phyloP scores from a whole-genome alignment of 1,140 invertebrate genomes.

The Carposina sasakii region DNA sequence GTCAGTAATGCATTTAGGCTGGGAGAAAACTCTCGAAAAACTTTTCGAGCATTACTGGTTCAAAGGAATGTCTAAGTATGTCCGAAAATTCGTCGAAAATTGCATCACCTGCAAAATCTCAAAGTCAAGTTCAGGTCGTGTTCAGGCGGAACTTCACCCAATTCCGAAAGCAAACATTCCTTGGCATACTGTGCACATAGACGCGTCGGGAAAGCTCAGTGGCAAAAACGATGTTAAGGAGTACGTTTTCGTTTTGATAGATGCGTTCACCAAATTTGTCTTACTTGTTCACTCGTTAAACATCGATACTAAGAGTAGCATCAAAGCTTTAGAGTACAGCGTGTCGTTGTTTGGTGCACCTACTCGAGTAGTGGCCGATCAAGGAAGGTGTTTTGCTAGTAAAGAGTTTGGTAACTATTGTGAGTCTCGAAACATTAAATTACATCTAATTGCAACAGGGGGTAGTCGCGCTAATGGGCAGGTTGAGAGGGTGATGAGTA shows the following conservation, averaged over 20 bases:
- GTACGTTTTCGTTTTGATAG: conserved; percentile 31
- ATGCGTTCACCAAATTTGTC: conserved; percentile 46
- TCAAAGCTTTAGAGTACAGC: conserved; percentile 11
- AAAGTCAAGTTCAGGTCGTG: conserved; percentile 25
- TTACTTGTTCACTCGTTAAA: conserved; percentile 25
- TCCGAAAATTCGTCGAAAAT: conserved; percentile 24
- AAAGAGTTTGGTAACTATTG: conserved; percentile 26
- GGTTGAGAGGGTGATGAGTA: conserved; percentile 36
- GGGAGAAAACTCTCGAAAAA: conserved; percentile 35
- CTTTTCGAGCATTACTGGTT: conserved; percentile 19
- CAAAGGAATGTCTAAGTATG: conserved; percentile 14
- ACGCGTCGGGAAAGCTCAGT: conserved; percentile 31
- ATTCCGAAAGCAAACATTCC: conserved; percentile 27
- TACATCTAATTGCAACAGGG: conserved; percentile 35
- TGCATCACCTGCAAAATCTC: conserved; percentile 26
- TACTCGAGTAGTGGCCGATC: conserved; percentile 24
- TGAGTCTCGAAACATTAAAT: conserved; percentile 16
- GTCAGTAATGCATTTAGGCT: conserved; percentile 29
- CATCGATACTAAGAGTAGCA: conserved; percentile 16
- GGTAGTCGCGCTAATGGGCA: conserved; percentile 33
- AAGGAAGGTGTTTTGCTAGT: conserved; percentile 21
- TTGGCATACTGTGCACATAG: conserved; percentile 30
- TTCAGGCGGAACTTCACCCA: conserved; percentile 29
- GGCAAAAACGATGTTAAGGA: conserved; percentile 23
- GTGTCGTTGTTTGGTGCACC: conserved; percentile 24